Percentiles rank a stretch among this genome's conserved stretches.
phyloP scores from a whole-genome alignment of 2,797 vertebrate genomes.

The Antennarius maculatus region DNA sequence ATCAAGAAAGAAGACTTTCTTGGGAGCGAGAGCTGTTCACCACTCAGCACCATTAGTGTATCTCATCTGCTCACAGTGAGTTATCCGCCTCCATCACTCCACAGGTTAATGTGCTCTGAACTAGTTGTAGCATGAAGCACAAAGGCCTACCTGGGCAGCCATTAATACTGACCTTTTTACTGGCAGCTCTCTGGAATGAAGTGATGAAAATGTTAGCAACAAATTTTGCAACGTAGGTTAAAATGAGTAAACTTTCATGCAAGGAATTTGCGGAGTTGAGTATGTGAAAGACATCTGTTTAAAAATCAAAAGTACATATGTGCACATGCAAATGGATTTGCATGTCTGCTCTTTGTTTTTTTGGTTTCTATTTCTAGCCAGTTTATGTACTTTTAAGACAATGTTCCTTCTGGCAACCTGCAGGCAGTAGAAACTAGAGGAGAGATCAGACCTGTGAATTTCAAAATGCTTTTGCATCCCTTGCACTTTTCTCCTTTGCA shows the following conservation, averaged over 20 bases:
- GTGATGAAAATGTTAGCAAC: not conserved
- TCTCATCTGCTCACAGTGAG: constrained; percentile 22
- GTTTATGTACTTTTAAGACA: constrained; percentile 35
- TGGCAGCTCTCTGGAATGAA: constrained; percentile 10
- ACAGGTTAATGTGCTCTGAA: constrained; percentile 36
- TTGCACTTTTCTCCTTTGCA: constrained; percentile 27
- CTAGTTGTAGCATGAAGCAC: constrained; percentile 37
- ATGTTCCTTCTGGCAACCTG: constrained; percentile 41
- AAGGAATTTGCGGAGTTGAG: not conserved
- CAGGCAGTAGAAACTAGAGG: constrained; percentile 45
- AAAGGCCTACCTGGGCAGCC: constrained; percentile 18
- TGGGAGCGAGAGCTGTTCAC: constrained; percentile 13
- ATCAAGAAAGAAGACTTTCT: not conserved
- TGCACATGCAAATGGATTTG: constrained; percentile 5
- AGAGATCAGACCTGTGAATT: constrained; percentile 51
- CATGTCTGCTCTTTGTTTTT: constrained; percentile 17
- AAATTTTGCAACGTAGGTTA: not conserved
- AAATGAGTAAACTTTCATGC: not conserved
- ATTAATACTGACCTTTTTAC: constrained; percentile 31
- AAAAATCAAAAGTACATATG: constrained; percentile 10
- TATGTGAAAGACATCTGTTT: constrained; percentile 1
- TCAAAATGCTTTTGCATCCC: constrained; percentile 46
- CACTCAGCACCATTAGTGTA: constrained; percentile 25
- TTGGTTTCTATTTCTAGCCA: constrained; percentile 36
- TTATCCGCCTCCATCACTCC: constrained; percentile 33